phyloP scores from a whole-genome alignment of 1,140 invertebrate species.

The Pemphigus obesinymphae region DNA sequence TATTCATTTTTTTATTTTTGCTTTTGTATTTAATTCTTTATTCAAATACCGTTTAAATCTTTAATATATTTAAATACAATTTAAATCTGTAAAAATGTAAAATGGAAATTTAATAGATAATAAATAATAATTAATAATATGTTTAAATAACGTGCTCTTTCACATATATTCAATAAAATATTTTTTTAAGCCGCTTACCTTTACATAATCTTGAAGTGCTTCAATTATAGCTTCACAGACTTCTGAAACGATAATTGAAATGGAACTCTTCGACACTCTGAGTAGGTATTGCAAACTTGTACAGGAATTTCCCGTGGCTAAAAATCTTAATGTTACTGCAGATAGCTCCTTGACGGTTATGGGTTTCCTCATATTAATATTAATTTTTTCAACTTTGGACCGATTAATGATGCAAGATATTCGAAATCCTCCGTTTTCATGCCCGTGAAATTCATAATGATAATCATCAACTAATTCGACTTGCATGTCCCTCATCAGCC shows the following conservation, averaged over 20 bases:
- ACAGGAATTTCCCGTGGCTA: constrained; percentile 47
- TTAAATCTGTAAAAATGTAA: too few species aligned
- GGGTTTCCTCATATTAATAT: constrained; percentile 47
- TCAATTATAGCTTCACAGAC: constrained; percentile 44
- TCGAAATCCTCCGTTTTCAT: constrained; percentile 13
- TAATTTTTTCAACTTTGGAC: constrained; percentile 46
- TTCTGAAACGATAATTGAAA: constrained; percentile 44
- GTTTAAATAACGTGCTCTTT: too few species aligned
- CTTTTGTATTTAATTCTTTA: too few species aligned
- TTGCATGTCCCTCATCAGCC: too few species aligned
- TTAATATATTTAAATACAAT: too few species aligned
- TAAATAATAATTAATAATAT: too few species aligned
- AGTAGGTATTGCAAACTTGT: constrained; percentile 46
- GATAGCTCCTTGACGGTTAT: constrained; percentile 46
- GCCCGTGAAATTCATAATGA: constrained; percentile 23
- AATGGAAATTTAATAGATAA: too few species aligned
- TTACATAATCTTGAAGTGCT: not conserved
- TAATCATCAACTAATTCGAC: too few species aligned
- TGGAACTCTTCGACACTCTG: constrained; percentile 43
- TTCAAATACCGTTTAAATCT: too few species aligned
- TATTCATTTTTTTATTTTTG: too few species aligned
- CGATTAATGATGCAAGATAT: constrained; percentile 7
- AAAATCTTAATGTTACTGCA: constrained; percentile 46
- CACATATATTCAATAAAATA: too few species aligned
- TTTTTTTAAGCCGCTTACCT: not conserved